phyloP scores from a whole-genome alignment of 1,140 invertebrate genomes.

The Drosophila nasuta region DNA sequence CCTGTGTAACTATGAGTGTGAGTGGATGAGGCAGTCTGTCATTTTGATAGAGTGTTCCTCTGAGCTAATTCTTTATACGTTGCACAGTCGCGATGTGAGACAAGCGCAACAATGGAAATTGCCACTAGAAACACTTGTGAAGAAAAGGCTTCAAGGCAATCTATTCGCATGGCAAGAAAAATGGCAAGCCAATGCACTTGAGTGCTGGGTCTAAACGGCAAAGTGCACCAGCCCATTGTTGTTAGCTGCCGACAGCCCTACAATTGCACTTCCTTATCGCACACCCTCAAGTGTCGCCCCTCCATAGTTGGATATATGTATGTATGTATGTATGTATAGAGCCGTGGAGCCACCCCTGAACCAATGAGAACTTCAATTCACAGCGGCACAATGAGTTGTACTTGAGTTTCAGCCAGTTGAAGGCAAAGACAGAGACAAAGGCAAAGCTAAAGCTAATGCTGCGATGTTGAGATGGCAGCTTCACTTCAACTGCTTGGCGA shows the following conservation, averaged over 20 bases:
- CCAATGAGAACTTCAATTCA: slow-evolving; percentile 76
- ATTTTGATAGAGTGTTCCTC: slow-evolving; percentile 42
- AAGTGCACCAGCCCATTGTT: slow-evolving; percentile 69
- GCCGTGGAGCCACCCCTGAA: slow-evolving; percentile 14
- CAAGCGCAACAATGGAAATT: slow-evolving; percentile 60
- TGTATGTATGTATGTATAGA: too few relatives aligned
- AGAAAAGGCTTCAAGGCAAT: slow-evolving; percentile 27
- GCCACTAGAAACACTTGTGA: slow-evolving; percentile 53
- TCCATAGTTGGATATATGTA: background rate
- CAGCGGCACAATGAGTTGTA: slow-evolving; percentile 67
- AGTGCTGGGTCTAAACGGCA: slow-evolving; percentile 58
- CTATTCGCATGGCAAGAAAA: slow-evolving; percentile 26
- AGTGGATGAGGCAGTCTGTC: slow-evolving; percentile 6
- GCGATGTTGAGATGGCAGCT: slow-evolving; percentile 9
- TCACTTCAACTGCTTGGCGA: slow-evolving; percentile 39
- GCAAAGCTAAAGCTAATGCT: slow-evolving; percentile 35
- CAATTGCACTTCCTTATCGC: slow-evolving; percentile 79
- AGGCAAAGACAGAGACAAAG: slow-evolving; percentile 21
- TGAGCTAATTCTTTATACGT: slow-evolving; percentile 47
- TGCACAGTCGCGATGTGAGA: slow-evolving; percentile 31
- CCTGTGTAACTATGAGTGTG: background rate
- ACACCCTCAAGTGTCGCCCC: slow-evolving; percentile 57
- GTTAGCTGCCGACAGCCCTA: slow-evolving; percentile 61
- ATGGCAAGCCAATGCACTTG: slow-evolving; percentile 58
- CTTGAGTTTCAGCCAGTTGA: slow-evolving; percentile 51